A percentile compares a stretch with the other conserved stretches of the same genome.
These are phyloP conservation scores for Hycleus cichorii DNA, from an alignment of 1,140 invertebrate genomes.

Conservation along the genomic window DNA sequence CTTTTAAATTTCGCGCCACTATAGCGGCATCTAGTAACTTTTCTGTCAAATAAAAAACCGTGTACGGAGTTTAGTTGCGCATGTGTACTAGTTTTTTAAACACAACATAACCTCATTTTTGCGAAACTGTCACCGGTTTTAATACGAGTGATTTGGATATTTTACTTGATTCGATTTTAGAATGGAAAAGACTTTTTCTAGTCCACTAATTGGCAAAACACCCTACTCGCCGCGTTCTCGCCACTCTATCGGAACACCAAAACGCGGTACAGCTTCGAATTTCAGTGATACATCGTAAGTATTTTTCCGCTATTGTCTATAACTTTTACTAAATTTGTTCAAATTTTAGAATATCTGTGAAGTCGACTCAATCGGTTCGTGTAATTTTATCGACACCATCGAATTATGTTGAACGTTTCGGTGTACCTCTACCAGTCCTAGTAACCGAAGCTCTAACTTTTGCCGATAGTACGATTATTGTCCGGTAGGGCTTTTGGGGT, in stretches of 20 bases:
- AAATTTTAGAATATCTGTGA: constrained; percentile 47
- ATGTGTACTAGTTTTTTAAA: too few relatives aligned
- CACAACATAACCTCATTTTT: too few relatives aligned
- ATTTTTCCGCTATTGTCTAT: not conserved
- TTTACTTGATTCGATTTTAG: not conserved
- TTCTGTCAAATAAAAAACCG: too few relatives aligned
- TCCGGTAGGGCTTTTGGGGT: not conserved
- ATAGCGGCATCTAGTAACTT: too few relatives aligned
- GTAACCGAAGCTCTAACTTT: constrained; percentile 84
- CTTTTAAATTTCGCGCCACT: too few relatives aligned
- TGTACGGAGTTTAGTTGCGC: too few relatives aligned
- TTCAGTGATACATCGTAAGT: constrained; percentile 41
- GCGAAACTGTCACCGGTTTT: too few relatives aligned
- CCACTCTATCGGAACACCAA: constrained; percentile 40
- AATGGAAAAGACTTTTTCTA: constrained; percentile 43
- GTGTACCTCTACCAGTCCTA: constrained; percentile 70
- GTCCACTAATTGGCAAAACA: constrained; percentile 42
- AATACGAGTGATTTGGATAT: too few relatives aligned
- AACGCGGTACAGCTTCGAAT: constrained; percentile 37
- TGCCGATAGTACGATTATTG: constrained; percentile 53
- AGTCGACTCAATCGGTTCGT: constrained; percentile 59
- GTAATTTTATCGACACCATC: constrained; percentile 60
- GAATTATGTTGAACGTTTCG: constrained; percentile 67
- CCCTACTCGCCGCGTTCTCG: constrained; percentile 46
- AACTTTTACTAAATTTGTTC: constrained; percentile 41